Conservation (phyloP, 2,113 vertebrate genomes). For the Malurus melanocephalus region DNA sequence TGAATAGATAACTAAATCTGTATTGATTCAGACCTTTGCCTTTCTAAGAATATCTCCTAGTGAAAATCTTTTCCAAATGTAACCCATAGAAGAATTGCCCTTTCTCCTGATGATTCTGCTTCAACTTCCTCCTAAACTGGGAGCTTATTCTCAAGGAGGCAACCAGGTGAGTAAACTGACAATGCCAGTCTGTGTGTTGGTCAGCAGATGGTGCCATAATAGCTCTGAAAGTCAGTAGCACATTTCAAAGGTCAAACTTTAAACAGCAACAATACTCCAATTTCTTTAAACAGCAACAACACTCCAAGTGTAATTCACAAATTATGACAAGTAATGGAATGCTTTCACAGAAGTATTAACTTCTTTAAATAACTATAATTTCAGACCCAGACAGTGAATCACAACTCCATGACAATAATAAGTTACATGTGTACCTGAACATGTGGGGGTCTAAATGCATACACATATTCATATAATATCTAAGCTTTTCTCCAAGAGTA, state of each 20-base stretch:
- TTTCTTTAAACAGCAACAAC: not conserved
- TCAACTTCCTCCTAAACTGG: not conserved
- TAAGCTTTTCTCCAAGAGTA: not conserved
- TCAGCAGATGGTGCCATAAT: conserved; percentile 52
- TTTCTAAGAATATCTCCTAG: not conserved
- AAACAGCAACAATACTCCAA: not conserved
- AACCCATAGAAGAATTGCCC: not conserved
- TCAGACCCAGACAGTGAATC: not conserved
- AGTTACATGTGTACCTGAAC: not conserved
- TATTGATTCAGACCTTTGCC: not conserved
- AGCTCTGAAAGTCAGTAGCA: not conserved
- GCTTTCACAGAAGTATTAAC: not conserved
- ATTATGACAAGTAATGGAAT: not conserved
- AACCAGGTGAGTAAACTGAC: not conserved
- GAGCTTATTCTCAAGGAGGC: not conserved
- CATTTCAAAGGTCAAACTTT: not conserved
- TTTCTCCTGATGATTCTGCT: not conserved
- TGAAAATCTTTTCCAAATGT: not conserved
- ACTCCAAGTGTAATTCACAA: not conserved
- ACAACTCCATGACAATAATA: not conserved
- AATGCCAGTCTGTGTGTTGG: not conserved
- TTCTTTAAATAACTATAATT: not conserved
- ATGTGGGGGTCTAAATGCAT: rapidly evolving
- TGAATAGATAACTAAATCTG: not conserved
- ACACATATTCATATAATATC: rapidly evolving